A percentile compares a stretch with the other conserved stretches of the same genome.
These are phyloP conservation scores for Ctenoplectra terminalis DNA, from an alignment of 1,140 invertebrate genomes.

Conservation along the genomic window DNA sequence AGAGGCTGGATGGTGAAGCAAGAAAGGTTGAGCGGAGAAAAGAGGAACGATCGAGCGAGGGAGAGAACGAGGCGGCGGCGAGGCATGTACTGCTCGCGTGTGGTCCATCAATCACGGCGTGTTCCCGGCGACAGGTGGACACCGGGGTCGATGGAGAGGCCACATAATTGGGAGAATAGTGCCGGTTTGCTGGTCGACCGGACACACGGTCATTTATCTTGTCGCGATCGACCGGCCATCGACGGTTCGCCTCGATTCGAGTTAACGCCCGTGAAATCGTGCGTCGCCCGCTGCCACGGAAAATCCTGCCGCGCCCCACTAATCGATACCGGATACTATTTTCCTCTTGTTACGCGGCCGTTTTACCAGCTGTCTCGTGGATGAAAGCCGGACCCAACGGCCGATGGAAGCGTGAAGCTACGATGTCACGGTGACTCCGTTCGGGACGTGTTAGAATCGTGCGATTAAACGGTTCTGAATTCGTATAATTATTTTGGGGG, in stretches of 20 bases:
- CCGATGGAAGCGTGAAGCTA: too few relatives aligned
- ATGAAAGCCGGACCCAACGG: background rate
- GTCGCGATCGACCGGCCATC: slow-evolving; percentile 72
- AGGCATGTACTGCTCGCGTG: slow-evolving; percentile 64
- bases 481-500: too few relatives aligned
- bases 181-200: slow-evolving; percentile 74
- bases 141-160: slow-evolving; percentile 73
- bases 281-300: slow-evolving; percentile 66
- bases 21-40: too few relatives aligned
- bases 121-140: slow-evolving; percentile 76
- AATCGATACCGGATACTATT: slow-evolving; percentile 53
- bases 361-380: too few relatives aligned
- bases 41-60: too few relatives aligned
- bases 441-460: too few relatives aligned
- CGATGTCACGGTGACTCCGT: too few relatives aligned
- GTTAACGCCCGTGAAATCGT: slow-evolving; percentile 72
- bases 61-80: too few relatives aligned
- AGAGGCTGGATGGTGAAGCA: too few relatives aligned
- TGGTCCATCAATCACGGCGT: slow-evolving; percentile 74
- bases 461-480: too few relatives aligned
- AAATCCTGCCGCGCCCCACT: slow-evolving; percentile 58
- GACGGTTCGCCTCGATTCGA: slow-evolving; percentile 71
- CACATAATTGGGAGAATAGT: slow-evolving; percentile 77
- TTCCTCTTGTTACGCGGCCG: slow-evolving; percentile 47
- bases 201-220: slow-evolving; percentile 75